A percentile compares a stretch with the other conserved stretches of the same genome.
These are phyloP conservation scores for Petrolisthes manimaculis DNA, from an alignment of 2,888 invertebrate genomes.

Conservation along the genomic window DNA sequence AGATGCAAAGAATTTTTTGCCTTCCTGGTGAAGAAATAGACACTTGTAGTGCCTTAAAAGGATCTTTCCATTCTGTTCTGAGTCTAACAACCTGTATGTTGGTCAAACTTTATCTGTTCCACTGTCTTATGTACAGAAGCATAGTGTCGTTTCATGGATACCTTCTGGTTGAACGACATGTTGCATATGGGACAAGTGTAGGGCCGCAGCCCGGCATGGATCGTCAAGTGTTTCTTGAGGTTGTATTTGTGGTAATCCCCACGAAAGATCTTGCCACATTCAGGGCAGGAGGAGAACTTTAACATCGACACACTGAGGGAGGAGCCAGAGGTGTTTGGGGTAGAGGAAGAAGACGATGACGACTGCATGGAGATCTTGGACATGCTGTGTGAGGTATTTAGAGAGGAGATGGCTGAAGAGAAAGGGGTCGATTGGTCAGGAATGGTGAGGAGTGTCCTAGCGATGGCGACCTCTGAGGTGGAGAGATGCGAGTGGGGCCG, in stretches of 20 bases:
- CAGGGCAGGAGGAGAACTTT: slow-evolving; percentile 51
- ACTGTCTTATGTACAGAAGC: slow-evolving; percentile 47
- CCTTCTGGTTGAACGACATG: slow-evolving; percentile 64
- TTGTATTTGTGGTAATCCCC: slow-evolving; percentile 65
- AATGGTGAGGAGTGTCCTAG: slow-evolving; percentile 56
- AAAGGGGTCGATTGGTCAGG: slow-evolving; percentile 50
- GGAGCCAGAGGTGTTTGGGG: slow-evolving; percentile 10
- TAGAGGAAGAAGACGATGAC: slow-evolving; percentile 3
- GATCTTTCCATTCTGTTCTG: too few relatives aligned
- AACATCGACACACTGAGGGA: slow-evolving; percentile 30
- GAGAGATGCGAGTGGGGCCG: slow-evolving; percentile 54
- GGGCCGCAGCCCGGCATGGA: slow-evolving; percentile 57
- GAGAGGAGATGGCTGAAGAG: slow-evolving; percentile 23
- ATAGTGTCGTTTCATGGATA: slow-evolving; percentile 62
- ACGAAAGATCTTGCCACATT: slow-evolving; percentile 62
- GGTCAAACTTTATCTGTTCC: not conserved
- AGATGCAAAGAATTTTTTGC: too few relatives aligned
- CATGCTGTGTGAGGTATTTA: slow-evolving; percentile 1
- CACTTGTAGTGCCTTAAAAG: too few relatives aligned
- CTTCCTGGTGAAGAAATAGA: too few relatives aligned
- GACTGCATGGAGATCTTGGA: slow-evolving; percentile 21
- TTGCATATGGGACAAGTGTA: slow-evolving; percentile 59
- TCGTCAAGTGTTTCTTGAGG: slow-evolving; percentile 64
- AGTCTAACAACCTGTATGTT: too few relatives aligned
- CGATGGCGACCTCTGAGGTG: slow-evolving; percentile 60